Conservation (phyloP, 2,888 invertebrate species). For the Eilema caniola region DNA sequence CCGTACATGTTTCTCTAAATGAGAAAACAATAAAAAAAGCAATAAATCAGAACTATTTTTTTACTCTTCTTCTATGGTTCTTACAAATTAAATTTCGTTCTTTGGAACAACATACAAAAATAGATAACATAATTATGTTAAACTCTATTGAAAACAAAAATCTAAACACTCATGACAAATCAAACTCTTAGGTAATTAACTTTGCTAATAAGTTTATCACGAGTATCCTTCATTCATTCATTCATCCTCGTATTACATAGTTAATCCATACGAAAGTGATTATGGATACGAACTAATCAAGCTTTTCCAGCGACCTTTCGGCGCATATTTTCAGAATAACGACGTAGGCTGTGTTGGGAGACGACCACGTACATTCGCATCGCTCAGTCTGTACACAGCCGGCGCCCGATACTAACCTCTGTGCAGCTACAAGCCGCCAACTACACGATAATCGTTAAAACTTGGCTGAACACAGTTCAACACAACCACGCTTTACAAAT, state of each 20-base stretch:
- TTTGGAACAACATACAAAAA: no score
- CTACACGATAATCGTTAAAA: conserved; percentile 52
- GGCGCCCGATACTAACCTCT: conserved; percentile 59
- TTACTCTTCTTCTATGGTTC: no score
- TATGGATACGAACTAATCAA: conserved; percentile 10
- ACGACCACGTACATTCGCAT: conserved; percentile 37
- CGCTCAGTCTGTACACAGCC: conserved; percentile 60
- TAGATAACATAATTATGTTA: no score
- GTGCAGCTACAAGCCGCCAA: conserved; percentile 39
- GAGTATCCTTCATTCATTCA: not conserved
- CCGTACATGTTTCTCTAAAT: no score
- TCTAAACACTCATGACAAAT: not conserved
- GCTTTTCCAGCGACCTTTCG: conserved; percentile 12
- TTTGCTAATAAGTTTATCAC: not conserved
- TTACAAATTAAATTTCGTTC: no score
- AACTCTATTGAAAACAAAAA: no score
- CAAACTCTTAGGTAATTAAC: not conserved
- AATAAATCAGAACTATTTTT: no score
- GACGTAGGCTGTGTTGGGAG: conserved; percentile 34
- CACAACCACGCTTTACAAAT: conserved; percentile 12
- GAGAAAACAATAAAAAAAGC: no score
- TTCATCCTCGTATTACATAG: not conserved
- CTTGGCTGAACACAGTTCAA: conserved; percentile 37
- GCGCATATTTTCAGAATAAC: conserved; percentile 45
- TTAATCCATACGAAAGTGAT: not conserved